These are phyloP conservation scores for Channallabes apus DNA, from an alignment of 2,797 vertebrate genomes.

Conservation along the genomic window DNA sequence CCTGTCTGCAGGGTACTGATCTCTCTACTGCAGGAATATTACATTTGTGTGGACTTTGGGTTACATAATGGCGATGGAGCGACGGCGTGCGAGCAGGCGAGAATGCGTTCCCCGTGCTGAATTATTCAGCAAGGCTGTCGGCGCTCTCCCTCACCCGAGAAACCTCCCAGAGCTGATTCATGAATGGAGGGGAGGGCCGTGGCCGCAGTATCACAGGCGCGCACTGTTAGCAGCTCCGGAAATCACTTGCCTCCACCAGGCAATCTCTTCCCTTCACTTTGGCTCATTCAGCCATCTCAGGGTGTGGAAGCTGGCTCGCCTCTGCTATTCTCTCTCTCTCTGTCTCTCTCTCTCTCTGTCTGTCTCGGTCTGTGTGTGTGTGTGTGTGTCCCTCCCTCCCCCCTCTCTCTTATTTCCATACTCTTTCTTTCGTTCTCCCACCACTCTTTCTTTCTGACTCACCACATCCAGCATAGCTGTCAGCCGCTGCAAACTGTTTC, in stretches of 20 bases:
- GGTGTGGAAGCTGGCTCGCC: conserved; percentile 19
- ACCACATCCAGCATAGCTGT: conserved; percentile 9
- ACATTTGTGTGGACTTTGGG: conserved; percentile 38
- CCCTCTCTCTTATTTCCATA: conserved; percentile 18
- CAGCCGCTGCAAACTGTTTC: conserved; percentile 25
- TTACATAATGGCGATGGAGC: conserved; percentile 66
- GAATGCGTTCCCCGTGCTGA: conserved; percentile 62
- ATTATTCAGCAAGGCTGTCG: conserved; percentile 77
- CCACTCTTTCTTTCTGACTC: conserved; percentile 18
- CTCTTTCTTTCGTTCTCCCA: conserved; percentile 66
- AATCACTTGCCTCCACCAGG: conserved; percentile 36
- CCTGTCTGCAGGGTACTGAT: conserved; percentile 48
- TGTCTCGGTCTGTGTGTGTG: conserved; percentile 14
- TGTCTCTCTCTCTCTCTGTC: conserved; percentile 16
- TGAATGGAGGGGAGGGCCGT: conserved; percentile 74
- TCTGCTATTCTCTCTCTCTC: conserved; percentile 14
- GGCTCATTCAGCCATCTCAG: conserved; percentile 24
- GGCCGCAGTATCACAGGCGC: conserved; percentile 63
- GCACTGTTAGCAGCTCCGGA: conserved; percentile 43
- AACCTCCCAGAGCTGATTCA: conserved; percentile 73
- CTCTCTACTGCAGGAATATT: conserved; percentile 19
- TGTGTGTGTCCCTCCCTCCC: not conserved
- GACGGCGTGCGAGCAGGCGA: conserved; percentile 63
- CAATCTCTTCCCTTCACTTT: conserved; percentile 30
- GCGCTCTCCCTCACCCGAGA: conserved; percentile 63